Evolutionary conservation across 2,797 vertebrate species (phyloP), one percentile per base, ranked within the genome.

Genomic region (Ctenopoma multispine): DNA sequence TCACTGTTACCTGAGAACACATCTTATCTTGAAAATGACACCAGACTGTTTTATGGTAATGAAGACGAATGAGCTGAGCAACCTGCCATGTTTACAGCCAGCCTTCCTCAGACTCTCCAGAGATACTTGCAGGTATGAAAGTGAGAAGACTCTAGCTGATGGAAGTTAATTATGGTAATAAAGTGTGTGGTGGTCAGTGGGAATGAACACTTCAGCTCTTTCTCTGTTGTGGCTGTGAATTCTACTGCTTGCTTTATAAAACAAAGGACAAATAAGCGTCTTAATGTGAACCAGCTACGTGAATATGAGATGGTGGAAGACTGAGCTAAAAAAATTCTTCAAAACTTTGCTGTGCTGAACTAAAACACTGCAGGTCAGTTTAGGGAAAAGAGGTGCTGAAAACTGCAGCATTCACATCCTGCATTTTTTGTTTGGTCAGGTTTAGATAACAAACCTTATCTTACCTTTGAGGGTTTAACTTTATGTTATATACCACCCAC

Each of bases 151-250:
- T 78, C 81, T 63, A 24, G 63, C 76, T 73, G 69, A 62, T 85
- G 58, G 59, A 83, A 90, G 80, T 90, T 91, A 87, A 91, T 92
- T 90, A 88, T 77, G 68, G 55, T 88, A 87, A 90, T 87, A 78
- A 86, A 87, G 80, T 74, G 82, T 63, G 77, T 3, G 63, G 63
- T 13, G 71, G 60, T 84, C 64, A 27, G 43, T 55, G 86, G 87
- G 85, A 81, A 62, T 54, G 49, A 77, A 68, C 31, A 8, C 3
- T 48, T 62, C 31, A 31, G 68, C 53, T 53, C 60, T 55, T 63
- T 23, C 24, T 58, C 24, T 58, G 69, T 15, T 70, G 69, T 44
- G 21, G 31, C 47, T 69, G 34, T 40, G 50, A 55, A 77, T 41
- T 63, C 67, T 41, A 48, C 44, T 56, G 53, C 24, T 27, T 29